Evolutionary conservation across 2,888 invertebrate genomes (phyloP).

Genomic region (Hydraecia micacea): DNA sequence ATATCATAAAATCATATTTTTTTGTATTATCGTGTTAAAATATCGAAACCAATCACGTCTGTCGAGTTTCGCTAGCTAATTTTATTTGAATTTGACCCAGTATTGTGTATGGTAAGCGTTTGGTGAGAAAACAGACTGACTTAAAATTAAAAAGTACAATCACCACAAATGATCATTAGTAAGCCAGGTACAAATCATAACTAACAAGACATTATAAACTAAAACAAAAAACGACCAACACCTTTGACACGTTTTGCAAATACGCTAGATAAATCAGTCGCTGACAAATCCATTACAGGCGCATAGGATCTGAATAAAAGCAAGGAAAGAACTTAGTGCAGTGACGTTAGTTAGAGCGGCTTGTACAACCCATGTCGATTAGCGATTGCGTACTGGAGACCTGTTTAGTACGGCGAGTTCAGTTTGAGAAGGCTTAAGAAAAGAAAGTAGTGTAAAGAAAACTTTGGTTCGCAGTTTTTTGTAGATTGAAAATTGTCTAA

Average conservation of each 20-base stretch:
- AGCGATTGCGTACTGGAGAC: constrained; percentile 51
- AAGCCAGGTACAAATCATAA: not conserved
- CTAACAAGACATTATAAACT: constrained; percentile 35
- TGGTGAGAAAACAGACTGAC: too few species aligned
- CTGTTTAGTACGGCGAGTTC: constrained; percentile 35
- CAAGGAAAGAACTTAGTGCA: constrained; percentile 31
- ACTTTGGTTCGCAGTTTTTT: not conserved
- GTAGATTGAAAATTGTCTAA: not conserved
- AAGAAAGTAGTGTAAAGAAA: not conserved
- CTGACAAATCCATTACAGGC: constrained; percentile 66
- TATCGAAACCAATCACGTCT: too few species aligned
- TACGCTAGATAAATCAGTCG: constrained; percentile 56
- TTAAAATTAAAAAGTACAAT: not conserved
- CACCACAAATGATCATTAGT: too few species aligned
- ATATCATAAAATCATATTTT: too few species aligned
- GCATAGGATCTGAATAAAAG: constrained; percentile 59
- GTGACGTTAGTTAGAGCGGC: constrained; percentile 48
- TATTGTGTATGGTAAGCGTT: too few species aligned
- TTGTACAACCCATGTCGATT: constrained; percentile 62
- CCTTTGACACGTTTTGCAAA: constrained; percentile 34
- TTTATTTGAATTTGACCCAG: too few species aligned
- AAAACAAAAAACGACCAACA: constrained; percentile 23
- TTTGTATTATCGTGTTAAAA: too few species aligned
- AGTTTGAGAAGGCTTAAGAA: not conserved
- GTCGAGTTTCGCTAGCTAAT: too few species aligned